Evolutionary conservation across 2,113 vertebrate species (phyloP), one percentile per base, ranked within the genome.

Genomic region (Mugil cephalus): DNA sequence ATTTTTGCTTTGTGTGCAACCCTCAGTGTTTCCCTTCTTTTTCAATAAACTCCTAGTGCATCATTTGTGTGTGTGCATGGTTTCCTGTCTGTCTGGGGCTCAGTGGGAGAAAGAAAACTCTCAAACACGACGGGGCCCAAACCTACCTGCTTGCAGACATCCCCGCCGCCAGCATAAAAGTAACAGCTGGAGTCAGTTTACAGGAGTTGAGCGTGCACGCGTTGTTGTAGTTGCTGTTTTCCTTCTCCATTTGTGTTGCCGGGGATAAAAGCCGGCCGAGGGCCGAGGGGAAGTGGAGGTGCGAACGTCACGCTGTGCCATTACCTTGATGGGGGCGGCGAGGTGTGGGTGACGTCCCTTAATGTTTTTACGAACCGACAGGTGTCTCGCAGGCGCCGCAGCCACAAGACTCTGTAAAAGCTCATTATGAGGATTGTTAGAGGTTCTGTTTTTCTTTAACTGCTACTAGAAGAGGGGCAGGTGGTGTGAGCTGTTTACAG

Each of bases 151-250:
- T 67, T 40, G 8, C 10, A 34, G 51, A 52, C 42, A 35, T 71
- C 24, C 42, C 46, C 42, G 5, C 46, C 42, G 51, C 17, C 15
- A 15, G n/a, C 35, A 58, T 10, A 39, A 69, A 42, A n/a, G 63
- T 12, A 56, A 82, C 86, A 90, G 88, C 84, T 88, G 85, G 63
- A 58, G 45, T 56, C 55, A 34, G 36, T 74, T 85, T 62, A 77
- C 63, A 70, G 30, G 46, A 79, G 24, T 24, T 7, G 67, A 36
- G 70, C 24, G 40, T 30, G 35, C 69, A 39, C 52, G 43, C 87
- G 91, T 92, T 94, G 86, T 92, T 93, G 15, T 93, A 93, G 91
- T 90, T 91, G 93, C 77, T 90, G 93, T 94, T 93, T 91, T 85
- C 70, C 66, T 89, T 89, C 78, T 74, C 85, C 84, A 88, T 92